Percentiles rank a stretch among this genome's conserved stretches.
Evolutionary conservation across 2,113 vertebrate species (phyloP).

Genomic region (Phoenicopterus ruber): DNA sequence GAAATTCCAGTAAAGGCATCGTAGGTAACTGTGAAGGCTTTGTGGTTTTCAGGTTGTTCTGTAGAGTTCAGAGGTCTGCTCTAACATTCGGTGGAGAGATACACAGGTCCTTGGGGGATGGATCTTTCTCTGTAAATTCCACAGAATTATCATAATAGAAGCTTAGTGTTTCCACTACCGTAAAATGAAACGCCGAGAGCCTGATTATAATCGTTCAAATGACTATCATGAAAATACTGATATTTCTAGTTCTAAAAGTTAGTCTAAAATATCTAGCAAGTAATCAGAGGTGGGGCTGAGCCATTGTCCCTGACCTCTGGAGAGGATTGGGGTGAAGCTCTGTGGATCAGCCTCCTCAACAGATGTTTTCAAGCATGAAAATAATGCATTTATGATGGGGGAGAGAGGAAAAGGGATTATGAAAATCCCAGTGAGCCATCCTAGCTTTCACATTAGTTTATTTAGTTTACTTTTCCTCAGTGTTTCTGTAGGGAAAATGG

Average conservation of each 20-base stretch:
- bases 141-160: not conserved
- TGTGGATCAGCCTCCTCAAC: not conserved
- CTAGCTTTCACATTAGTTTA: not conserved
- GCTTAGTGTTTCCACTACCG: not conserved
- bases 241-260: not conserved
- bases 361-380: not conserved
- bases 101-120: not conserved
- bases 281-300: not conserved
- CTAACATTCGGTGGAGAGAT: not conserved
- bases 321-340: not conserved
- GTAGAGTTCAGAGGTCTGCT: not conserved
- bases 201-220: not conserved
- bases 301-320: not conserved
- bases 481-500: not conserved
- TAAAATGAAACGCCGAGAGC: not conserved
- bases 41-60: not conserved
- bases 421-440: not conserved
- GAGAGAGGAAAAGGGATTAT: not conserved
- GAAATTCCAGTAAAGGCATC: not conserved
- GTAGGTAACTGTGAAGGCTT: not conserved
- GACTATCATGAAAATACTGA: not conserved
- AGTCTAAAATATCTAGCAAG: not conserved
- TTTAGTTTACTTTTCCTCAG: not conserved
- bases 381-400: not conserved
- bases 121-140: not conserved